A percentile compares a stretch with the other conserved stretches of the same genome.
Evolutionary conservation across 2,797 vertebrate genomes (phyloP).

Genomic region (Aeoliscus strigatus): DNA sequence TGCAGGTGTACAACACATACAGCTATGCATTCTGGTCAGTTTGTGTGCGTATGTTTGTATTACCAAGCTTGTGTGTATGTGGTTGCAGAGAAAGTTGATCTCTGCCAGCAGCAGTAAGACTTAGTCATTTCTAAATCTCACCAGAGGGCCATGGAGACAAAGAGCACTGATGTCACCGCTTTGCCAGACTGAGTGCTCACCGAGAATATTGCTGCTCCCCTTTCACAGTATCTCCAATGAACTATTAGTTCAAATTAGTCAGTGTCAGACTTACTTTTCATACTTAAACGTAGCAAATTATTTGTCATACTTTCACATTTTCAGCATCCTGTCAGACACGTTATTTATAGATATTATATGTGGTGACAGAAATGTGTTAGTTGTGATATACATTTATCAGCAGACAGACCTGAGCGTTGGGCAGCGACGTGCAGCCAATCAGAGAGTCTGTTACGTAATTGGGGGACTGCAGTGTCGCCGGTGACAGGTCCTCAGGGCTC

Average conservation of each 20-base stretch:
- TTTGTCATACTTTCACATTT: not conserved
- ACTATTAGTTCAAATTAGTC: constrained; percentile 4
- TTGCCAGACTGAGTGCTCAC: constrained; percentile 16
- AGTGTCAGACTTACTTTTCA: constrained; percentile 1
- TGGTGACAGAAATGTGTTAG: too few relatives aligned
- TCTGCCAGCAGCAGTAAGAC: constrained; percentile 17
- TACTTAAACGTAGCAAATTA: not conserved
- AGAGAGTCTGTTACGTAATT: constrained; percentile 67
- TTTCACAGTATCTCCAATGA: constrained; percentile 4
- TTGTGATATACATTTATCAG: not conserved
- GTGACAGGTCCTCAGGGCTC: constrained; percentile 69
- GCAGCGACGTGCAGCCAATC: constrained; percentile 65
- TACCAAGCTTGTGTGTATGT: not conserved
- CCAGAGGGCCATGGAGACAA: constrained; percentile 31
- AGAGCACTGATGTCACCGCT: constrained; percentile 39
- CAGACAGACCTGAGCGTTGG: constrained; percentile 64
- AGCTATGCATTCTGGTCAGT: not conserved
- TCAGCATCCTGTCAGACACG: not conserved
- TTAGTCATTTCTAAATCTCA: constrained; percentile 42
- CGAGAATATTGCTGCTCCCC: constrained; percentile 10
- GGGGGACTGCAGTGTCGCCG: constrained; percentile 66
- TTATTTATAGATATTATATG: too few relatives aligned
- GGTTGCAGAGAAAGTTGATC: constrained; percentile 9
- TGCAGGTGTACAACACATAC: not conserved
- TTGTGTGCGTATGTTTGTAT: constrained; percentile 2